Conservation (phyloP, 1,140 invertebrate species). For the Leptopilina clavipes region DNA sequence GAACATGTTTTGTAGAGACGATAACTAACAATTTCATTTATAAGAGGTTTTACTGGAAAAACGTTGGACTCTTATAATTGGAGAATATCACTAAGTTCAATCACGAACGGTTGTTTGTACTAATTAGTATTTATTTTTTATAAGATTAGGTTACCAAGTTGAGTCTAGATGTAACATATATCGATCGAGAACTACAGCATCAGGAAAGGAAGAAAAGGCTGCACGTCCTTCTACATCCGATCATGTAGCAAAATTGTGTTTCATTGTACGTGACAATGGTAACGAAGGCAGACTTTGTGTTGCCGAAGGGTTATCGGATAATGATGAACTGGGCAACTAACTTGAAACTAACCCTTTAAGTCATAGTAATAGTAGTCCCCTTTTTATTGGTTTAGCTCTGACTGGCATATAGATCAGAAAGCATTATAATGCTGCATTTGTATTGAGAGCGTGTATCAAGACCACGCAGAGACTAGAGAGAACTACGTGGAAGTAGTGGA, state of each 20-base stretch:
- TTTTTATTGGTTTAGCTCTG: not conserved
- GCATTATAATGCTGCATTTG: not conserved
- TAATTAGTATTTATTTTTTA: constrained; percentile 15
- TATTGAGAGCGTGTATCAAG: constrained; percentile 1
- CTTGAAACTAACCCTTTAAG: not conserved
- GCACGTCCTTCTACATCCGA: constrained; percentile 5
- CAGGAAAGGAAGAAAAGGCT: not conserved
- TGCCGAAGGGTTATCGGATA: not conserved
- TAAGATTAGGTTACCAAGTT: not conserved
- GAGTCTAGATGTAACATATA: not conserved
- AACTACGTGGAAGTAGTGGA: not conserved
- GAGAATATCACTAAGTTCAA: not conserved
- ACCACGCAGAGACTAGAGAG: not conserved
- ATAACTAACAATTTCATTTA: too few relatives aligned
- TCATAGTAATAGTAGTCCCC: not conserved
- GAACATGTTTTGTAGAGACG: too few relatives aligned
- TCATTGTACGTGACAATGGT: not conserved
- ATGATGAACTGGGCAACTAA: not conserved
- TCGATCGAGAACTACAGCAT: not conserved
- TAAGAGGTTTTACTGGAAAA: not conserved
- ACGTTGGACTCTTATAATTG: not conserved
- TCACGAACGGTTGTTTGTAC: not conserved
- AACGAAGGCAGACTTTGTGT: not conserved
- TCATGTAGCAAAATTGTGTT: constrained; percentile 2
- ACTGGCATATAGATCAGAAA: not conserved